A percentile compares a stretch with the other conserved stretches of the same genome.
Evolutionary conservation across 2,888 invertebrate species (phyloP).

Genomic region (Synergus laeviventris): DNA sequence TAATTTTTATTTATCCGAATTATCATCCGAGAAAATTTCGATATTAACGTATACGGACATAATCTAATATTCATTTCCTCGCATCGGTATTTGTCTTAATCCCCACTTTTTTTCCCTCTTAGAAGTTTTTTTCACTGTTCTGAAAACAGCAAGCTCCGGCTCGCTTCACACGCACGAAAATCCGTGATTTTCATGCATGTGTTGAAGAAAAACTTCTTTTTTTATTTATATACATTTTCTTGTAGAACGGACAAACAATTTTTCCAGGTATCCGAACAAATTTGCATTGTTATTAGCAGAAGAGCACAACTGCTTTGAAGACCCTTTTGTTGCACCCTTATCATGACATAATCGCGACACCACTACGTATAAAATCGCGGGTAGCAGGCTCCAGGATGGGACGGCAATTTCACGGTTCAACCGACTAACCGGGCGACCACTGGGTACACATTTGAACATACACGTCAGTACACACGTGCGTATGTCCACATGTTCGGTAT

Average conservation of each 20-base stretch:
- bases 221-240: not conserved
- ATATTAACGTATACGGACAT: no score
- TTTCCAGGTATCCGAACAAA: not conserved
- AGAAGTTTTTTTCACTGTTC: no score
- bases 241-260: not conserved
- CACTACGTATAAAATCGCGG: conserved; percentile 50
- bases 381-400: conserved; percentile 53
- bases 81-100: no score
- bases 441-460: conserved; percentile 51
- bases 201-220: no score
- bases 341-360: conserved; percentile 50
- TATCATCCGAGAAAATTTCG: no score
- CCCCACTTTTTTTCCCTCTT: no score
- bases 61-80: no score
- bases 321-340: conserved; percentile 25
- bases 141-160: no score
- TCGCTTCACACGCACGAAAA: no score
- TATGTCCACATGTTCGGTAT: conserved; percentile 41
- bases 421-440: conserved; percentile 69
- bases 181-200: no score
- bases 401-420: conserved; percentile 73
- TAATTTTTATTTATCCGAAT: no score
- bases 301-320: not conserved
- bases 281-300: conserved; percentile 30
- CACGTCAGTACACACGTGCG: conserved; percentile 1